These are phyloP conservation scores for Cryptoprocta ferox DNA, from an alignment of 2,797 vertebrate genomes.

Conservation along the genomic window DNA sequence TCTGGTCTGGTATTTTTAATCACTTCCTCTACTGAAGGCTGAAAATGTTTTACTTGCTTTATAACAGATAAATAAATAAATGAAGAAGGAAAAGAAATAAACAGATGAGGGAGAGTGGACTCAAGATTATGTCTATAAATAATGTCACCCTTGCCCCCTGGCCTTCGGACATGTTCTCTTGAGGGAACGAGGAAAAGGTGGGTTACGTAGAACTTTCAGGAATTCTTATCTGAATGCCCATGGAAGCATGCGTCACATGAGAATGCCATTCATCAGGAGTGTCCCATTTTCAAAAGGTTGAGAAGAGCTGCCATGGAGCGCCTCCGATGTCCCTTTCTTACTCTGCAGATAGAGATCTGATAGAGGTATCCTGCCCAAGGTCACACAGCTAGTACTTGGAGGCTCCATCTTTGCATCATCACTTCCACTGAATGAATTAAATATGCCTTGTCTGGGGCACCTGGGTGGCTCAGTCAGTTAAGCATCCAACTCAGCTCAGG, in stretches of 20 bases:
- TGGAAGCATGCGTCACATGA: neutral
- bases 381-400: neutral
- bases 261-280: neutral
- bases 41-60: constrained; percentile 4
- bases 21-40: neutral
- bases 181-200: neutral
- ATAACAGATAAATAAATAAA: neutral
- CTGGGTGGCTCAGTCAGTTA: too few relatives aligned
- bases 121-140: constrained; percentile 37
- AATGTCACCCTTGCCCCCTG: neutral
- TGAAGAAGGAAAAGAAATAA: constrained; percentile 6
- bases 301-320: neutral
- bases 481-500: too few relatives aligned
- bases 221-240: neutral
- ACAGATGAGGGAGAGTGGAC: neutral
- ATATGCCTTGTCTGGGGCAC: neutral
- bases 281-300: constrained; percentile 25
- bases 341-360: neutral
- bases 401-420: neutral
- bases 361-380: neutral
- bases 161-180: neutral
- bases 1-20: constrained; percentile 6
- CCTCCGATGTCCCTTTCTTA: neutral
- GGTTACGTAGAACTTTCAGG: neutral
- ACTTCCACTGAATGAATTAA: neutral